Base-by-base conservation (phyloP, 2,797 vertebrate species). In the Margarornis squamiger region DNA sequence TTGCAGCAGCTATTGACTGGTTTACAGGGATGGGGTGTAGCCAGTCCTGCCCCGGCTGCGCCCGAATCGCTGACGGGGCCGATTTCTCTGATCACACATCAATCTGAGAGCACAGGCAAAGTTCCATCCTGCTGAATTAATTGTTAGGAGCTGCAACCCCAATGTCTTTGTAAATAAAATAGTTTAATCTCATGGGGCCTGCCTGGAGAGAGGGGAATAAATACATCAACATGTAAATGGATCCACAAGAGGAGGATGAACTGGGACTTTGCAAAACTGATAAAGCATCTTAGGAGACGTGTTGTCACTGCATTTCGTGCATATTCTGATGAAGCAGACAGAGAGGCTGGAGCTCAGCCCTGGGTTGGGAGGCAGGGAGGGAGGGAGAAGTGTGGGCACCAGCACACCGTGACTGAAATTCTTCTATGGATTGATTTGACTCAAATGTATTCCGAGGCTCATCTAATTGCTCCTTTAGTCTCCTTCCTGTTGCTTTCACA, bases 151-250 rank as follows among this genome's bases (percentile, higher is more conserved):
- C 84, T 84, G 74, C 46, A 85, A 92, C 93, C 92, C 83, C 86
- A 46, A 11, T 41, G 86, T 86, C 95, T 97, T 96, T 95, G 95
- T 96, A 97, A 97, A 97, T 94, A 96, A 96, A 95, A 97, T 32
- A 63, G 68, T 92, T 82, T 72, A 71, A 85, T 97, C 96, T 96
- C 89, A 18, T 30, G 96, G 95, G 96, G 72, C 72, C 61, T 71
- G 93, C 78, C 68, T 80, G 59, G 54, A 89, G 89, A 93, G 83
- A 94, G 82, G 43, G 6, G 29, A 96, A 96, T 93, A 95, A 96
- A 95, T 96, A 82, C 95, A 96, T 97, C 97, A 95, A 86, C 94
- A 97, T 96, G 95, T 93, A 98, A 98, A 98, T 97, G 95, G 95
- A 84, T 76, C 95, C 45, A n/a, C 55, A 26, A 79, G 86, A 87